Base-by-base conservation (phyloP, 2,888 invertebrate genomes). In the Epistrophe eligans region DNA sequence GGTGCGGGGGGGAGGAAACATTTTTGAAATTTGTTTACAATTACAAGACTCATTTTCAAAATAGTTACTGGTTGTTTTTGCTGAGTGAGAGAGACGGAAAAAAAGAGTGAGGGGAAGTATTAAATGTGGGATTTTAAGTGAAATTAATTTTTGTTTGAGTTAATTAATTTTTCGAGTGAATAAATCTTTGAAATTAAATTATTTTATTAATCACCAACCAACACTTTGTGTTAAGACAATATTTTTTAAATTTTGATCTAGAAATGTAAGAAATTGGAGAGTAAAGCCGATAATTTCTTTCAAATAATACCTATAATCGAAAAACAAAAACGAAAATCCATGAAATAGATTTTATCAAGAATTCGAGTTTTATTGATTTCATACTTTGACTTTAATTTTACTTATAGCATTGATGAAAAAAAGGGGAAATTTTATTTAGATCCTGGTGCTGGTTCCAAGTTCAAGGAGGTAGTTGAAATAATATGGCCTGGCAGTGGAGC, bases 1-100 rank as follows among this genome's bases (percentile, higher is more conserved):
- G 35, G 35, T 8, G 35, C 0, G 9, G 35, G 9, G 19, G 17
- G 40, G 24, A 48, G 17, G 67, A 17, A 60, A 66, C 60, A 70
- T 77, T 58, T 66, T 55, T 72, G 45, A 60, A 80, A 72, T 84
- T 77, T 84, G 84, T 84, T 72, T 67, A 60, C 80, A 77, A 80
- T 84, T 84, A 72, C 70, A 50, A 71, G 38, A 40, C 28, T 40
- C 15, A 67, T 52, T 66, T 64, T 43, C 48, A 71, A 64, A 50
- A 77, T 77, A 48, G 64, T 62, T 64, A 32, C 17, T 77, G 58
- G 28, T 60, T 52, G 52, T 40, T 70, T 19, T 43, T 13, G 43
- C 15, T 15, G 24, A 7, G 7, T 3, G 1, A 19, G 4, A 9
- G 11, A 9, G 15, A 19, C n/a, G 11, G 38, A 13, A 0, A 11